Conservation (phyloP, 2,113 vertebrate species). For the Engraulis encrasicolus region DNA sequence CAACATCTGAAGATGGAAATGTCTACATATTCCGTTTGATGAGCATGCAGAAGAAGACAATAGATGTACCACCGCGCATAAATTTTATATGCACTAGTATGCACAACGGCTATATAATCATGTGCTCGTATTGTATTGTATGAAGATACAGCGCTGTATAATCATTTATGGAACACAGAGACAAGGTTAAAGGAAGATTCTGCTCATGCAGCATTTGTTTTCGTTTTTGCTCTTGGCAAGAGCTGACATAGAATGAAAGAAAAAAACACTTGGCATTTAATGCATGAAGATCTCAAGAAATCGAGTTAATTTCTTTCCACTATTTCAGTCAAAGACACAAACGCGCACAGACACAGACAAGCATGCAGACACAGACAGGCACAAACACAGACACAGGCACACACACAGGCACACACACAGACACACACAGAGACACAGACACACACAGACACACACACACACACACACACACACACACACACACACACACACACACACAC, state of each 20-base stretch:
- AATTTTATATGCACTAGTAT: no score
- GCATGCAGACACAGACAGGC: neutral
- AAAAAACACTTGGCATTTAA: neutral
- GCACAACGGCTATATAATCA: no score
- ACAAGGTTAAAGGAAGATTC: neutral
- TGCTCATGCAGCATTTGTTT: neutral
- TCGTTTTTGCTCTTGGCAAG: neutral
- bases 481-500: neutral
- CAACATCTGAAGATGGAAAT: neutral
- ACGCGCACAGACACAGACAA: neutral
- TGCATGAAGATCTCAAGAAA: conserved; percentile 6
- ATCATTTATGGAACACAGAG: no score
- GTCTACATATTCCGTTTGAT: neutral
- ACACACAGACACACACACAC: neutral
- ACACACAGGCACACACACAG: neutral
- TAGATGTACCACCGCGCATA: neutral
- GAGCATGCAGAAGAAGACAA: neutral
- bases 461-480: neutral
- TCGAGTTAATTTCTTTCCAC: neutral
- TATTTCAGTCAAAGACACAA: neutral
- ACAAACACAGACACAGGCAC: neutral
- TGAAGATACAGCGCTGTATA: no score
- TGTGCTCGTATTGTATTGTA: no score
- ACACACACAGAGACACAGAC: neutral
- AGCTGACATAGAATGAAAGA: neutral